These are phyloP conservation scores for Amazona vittata DNA, from an alignment of 2,113 vertebrate genomes.

Conservation along the genomic window DNA sequence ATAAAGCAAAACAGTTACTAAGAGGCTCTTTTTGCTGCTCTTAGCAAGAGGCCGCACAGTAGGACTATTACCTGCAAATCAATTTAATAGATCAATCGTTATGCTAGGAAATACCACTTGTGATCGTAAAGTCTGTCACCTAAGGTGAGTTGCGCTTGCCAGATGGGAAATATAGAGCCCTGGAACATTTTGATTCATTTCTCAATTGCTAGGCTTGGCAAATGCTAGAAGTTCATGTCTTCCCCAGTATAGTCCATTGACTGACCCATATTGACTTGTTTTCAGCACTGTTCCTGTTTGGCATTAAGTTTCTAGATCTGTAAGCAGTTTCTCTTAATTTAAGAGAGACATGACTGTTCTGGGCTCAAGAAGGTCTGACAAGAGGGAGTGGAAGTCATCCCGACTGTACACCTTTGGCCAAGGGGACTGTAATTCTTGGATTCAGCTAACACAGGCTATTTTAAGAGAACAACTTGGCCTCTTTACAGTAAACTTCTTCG, in stretches of 20 bases:
- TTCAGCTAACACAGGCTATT: conserved; percentile 57
- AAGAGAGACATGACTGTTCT: conserved; percentile 48
- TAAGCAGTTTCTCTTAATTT: conserved; percentile 58
- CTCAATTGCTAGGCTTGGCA: conserved; percentile 19
- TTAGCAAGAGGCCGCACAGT: conserved; percentile 27
- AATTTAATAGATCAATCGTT: not conserved
- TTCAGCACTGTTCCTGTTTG: conserved; percentile 32
- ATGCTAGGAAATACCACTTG: not conserved
- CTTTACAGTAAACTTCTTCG: conserved; percentile 55
- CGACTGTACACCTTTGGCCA: conserved; percentile 66
- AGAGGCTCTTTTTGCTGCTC: conserved; percentile 46
- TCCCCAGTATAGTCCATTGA: not conserved
- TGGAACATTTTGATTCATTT: conserved; percentile 43
- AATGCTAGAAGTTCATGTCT: not conserved
- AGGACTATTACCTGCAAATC: conserved; percentile 31
- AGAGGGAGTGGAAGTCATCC: conserved; percentile 51
- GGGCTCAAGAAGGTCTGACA: conserved; percentile 59
- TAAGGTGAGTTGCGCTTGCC: not conserved
- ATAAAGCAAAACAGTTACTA: conserved; percentile 51
- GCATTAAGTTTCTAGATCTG: conserved; percentile 45
- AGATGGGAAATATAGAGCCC: not conserved
- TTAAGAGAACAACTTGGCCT: conserved; percentile 58
- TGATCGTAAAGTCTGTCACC: rapidly evolving
- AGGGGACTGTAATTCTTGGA: conserved; percentile 69
- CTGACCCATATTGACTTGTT: conserved; percentile 44